These are phyloP conservation scores for Platyscapa corneri DNA, from an alignment of 1,140 invertebrate genomes.

Conservation along the genomic window DNA sequence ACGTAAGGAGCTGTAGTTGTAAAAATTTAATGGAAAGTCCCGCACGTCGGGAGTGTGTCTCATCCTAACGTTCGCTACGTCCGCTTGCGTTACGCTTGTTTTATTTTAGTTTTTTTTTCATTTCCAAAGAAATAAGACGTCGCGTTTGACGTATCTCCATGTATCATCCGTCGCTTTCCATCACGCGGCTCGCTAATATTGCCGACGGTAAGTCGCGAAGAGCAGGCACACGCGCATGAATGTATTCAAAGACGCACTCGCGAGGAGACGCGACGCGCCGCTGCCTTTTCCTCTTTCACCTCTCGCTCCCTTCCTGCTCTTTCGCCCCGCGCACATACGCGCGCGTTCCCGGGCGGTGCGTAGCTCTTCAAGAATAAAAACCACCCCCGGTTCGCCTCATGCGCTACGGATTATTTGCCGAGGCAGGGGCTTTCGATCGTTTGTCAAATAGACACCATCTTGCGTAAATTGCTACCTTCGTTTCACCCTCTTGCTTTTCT, in stretches of 20 bases:
- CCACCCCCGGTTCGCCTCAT: conserved; percentile 41
- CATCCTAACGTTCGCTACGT: conserved; percentile 18
- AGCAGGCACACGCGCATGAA: conserved; percentile 61
- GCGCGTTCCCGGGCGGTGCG: conserved; percentile 28
- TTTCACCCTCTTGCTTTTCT: conserved; percentile 18
- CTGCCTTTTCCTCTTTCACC: neutral
- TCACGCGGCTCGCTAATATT: conserved; percentile 65
- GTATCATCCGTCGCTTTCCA: conserved; percentile 70
- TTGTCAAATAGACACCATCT: conserved; percentile 72
- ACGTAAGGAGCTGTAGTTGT: neutral
- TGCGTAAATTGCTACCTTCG: conserved; percentile 65
- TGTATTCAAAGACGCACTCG: conserved; percentile 65
- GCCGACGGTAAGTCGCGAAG: conserved; percentile 61
- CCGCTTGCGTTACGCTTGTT: neutral
- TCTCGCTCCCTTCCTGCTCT: neutral
- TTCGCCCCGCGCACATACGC: neutral
- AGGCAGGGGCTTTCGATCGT: conserved; percentile 67
- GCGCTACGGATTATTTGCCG: conserved; percentile 64
- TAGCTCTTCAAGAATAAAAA: conserved; percentile 52
- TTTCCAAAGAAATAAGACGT: conserved; percentile 53
- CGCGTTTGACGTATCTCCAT: conserved; percentile 64
- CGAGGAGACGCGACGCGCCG: conserved; percentile 2
- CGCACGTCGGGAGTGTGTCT: neutral
- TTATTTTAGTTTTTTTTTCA: no score
- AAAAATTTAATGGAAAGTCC: neutral